These are phyloP conservation scores for Lycopodina hypogea DNA, from an alignment of 37 sponge, comb jelly and placozoan species.

Conservation along the genomic window DNA sequence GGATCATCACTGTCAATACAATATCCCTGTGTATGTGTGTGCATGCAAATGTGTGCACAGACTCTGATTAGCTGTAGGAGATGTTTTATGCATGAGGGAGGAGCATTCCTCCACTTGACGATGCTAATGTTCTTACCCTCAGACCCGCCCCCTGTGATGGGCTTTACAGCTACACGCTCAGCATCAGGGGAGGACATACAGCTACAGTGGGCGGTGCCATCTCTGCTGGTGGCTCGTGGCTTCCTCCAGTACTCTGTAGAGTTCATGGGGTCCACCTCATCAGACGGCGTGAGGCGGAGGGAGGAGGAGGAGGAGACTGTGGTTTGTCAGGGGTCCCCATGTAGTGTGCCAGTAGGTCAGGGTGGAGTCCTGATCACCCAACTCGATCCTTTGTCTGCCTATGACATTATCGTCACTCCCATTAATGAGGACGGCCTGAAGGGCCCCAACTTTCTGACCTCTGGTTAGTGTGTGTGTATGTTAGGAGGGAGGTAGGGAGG, in stretches of 20 bases:
- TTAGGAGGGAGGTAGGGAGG: no score
- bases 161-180: neutral
- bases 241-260: slow-evolving; percentile 16
- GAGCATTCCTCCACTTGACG: no score
- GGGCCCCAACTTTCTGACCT: neutral
- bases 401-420: neutral
- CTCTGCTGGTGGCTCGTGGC: slow-evolving; percentile 31
- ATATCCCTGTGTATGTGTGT: neutral
- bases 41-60: no score
- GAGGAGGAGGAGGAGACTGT: neutral
- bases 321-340: neutral
- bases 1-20: neutral
- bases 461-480: neutral
- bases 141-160: neutral
- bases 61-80: no score
- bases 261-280: neutral
- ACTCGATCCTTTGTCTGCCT: slow-evolving; percentile 6
- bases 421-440: slow-evolving; percentile 13
- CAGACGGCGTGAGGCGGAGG: slow-evolving; percentile 3
- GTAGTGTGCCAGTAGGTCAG: slow-evolving; percentile 1
- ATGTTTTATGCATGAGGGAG: no score
- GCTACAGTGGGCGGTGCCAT: slow-evolving; percentile 18
- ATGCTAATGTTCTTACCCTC: no score
- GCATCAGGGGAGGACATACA: neutral
- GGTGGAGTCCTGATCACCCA: slow-evolving; percentile 13